phyloP scores from a whole-genome alignment of 2,113 vertebrate genomes.

The Mellivora capensis region DNA sequence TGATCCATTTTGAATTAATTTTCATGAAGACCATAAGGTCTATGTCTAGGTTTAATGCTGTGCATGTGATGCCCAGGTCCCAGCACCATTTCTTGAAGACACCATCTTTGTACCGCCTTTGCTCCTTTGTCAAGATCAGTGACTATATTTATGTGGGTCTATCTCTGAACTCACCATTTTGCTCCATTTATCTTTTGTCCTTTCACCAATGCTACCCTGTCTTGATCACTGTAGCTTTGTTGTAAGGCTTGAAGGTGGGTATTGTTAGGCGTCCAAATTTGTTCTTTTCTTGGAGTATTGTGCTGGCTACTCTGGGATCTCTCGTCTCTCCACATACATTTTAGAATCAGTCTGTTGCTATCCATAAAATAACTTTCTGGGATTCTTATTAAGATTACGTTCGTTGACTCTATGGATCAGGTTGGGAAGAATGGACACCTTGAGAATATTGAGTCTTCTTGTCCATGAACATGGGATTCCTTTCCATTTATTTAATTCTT shows the following conservation, averaged over 20 bases:
- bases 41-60: not conserved
- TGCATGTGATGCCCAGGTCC: not conserved
- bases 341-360: not conserved
- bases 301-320: not conserved
- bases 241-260: not conserved
- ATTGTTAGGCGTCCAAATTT: not conserved
- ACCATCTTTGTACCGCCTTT: no score
- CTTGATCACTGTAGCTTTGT: rapidly evolving
- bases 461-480: not conserved
- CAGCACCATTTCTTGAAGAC: not conserved
- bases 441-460: not conserved
- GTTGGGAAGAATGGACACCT: not conserved
- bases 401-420: not conserved
- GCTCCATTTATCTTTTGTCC: rapidly evolving
- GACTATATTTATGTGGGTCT: rapidly evolving
- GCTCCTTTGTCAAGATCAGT: not conserved
- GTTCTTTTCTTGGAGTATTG: not conserved
- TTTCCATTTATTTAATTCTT: not conserved
- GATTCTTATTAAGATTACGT: rapidly evolving
- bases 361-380: no score
- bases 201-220: rapidly evolving
- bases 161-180: rapidly evolving
- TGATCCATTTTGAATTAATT: not conserved
- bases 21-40: not conserved
- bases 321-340: not conserved